Conservation (phyloP, 2,113 vertebrate genomes). For the Campylomormyrus numenius region DNA sequence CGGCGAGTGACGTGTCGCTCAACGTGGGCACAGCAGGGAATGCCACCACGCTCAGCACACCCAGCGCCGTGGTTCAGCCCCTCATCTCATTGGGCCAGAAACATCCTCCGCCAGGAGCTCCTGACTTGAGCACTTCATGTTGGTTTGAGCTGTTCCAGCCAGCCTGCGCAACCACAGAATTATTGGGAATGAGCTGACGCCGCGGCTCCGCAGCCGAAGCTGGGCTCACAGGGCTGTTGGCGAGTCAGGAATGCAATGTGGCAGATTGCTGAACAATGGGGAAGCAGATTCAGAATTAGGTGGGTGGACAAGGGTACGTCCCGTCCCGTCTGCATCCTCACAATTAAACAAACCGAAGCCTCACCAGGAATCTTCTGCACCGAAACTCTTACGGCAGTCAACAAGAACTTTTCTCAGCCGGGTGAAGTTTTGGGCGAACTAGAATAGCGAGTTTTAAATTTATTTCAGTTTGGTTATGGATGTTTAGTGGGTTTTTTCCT, state of each 20-base stretch:
- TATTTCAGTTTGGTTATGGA: constrained; percentile 7
- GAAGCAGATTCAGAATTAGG: not conserved
- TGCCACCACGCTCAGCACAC: constrained; percentile 10
- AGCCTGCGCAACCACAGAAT: constrained; percentile 52
- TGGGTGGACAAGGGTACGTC: not conserved
- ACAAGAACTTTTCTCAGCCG: constrained; percentile 27
- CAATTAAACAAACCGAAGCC: not conserved
- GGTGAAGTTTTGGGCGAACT: constrained; percentile 35
- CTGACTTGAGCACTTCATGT: constrained; percentile 42
- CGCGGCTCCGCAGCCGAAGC: constrained; percentile 40
- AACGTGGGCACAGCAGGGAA: constrained; percentile 47
- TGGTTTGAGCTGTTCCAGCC: constrained; percentile 37
- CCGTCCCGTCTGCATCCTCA: not conserved
- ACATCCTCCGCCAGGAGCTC: constrained; percentile 26
- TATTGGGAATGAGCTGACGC: constrained; percentile 55
- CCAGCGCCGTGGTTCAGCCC: not conserved
- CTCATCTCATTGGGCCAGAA: constrained; percentile 31
- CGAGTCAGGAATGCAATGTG: not conserved
- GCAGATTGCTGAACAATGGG: not conserved
- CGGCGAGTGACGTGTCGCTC: constrained; percentile 43
- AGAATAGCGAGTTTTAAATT: constrained; percentile 43
- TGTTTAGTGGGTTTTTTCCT: not conserved
- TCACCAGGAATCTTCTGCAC: not conserved
- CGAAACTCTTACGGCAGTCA: not conserved
- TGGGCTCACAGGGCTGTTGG: not conserved